A percentile compares a stretch with the other conserved stretches of the same genome.
Conservation (phyloP, 2,888 invertebrate species). For the Synergus japonicus region DNA sequence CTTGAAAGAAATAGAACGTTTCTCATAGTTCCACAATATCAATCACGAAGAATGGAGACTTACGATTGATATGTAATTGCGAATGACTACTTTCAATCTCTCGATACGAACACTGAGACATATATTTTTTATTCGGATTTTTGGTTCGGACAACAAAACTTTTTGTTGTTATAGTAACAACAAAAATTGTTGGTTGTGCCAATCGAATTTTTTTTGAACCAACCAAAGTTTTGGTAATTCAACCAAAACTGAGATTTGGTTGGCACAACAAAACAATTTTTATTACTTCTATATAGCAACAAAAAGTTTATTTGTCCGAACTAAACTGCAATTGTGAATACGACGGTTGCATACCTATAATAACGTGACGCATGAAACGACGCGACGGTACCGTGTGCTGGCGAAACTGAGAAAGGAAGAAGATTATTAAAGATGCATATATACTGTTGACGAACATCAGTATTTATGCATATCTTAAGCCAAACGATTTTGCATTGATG, state of each 20-base stretch:
- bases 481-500: conserved; percentile 27
- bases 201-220: too few relatives aligned
- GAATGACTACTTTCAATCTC: neutral
- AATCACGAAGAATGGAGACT: neutral
- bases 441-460: conserved; percentile 30
- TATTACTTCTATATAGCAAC: too few relatives aligned
- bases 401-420: conserved; percentile 54
- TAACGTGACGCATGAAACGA: conserved; percentile 41
- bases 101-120: neutral
- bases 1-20: conserved; percentile 39
- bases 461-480: conserved; percentile 11
- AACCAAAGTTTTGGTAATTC: too few relatives aligned
- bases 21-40: conserved; percentile 17
- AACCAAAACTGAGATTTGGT: too few relatives aligned
- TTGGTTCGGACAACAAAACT: too few relatives aligned
- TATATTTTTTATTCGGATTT: too few relatives aligned
- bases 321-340: conserved; percentile 19
- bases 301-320: too few relatives aligned
- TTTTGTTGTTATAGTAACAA: too few relatives aligned
- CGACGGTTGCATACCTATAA: conserved; percentile 16
- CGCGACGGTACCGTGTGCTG: conserved; percentile 48
- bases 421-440: conserved; percentile 49
- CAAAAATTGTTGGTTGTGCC: too few relatives aligned
- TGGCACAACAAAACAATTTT: too few relatives aligned
- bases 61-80: conserved; percentile 1